Evolutionary conservation across 2,797 vertebrate species (phyloP).

Genomic region (Gymnodraco acuticeps): DNA sequence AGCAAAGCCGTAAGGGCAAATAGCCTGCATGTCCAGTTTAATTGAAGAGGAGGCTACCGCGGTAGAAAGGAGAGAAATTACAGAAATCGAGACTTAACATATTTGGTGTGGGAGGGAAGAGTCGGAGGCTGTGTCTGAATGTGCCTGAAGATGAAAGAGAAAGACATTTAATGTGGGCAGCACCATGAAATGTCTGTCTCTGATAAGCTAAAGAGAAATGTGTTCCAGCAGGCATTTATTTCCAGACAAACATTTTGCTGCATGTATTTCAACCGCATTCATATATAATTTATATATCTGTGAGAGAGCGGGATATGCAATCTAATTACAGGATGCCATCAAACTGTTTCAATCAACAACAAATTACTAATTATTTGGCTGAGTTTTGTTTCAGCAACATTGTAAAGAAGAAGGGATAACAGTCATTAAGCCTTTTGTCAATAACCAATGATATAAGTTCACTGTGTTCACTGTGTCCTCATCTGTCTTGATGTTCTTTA

Average conservation of each 20-base stretch:
- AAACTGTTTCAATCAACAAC: background rate
- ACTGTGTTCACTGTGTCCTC: background rate
- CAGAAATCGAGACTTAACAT: background rate
- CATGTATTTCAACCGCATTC: background rate
- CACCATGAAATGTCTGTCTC: background rate
- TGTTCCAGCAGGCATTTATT: background rate
- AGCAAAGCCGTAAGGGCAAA: background rate
- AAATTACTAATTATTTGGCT: background rate
- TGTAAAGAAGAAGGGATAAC: background rate
- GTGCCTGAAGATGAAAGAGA: conserved; percentile 5
- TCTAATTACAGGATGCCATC: background rate
- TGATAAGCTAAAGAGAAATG: background rate
- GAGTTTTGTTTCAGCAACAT: background rate
- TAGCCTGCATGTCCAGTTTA: background rate
- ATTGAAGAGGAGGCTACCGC: background rate
- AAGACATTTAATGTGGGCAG: conserved; percentile 2
- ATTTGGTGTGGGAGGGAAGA: conserved; percentile 1
- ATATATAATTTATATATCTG: background rate
- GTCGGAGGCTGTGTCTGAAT: conserved; percentile 7
- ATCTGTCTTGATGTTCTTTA: too few species aligned
- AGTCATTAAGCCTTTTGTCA: background rate
- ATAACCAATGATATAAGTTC: background rate
- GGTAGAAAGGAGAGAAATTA: conserved; percentile 9
- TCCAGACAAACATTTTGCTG: background rate
- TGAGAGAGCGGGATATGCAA: background rate